Base-by-base conservation (phyloP, 2,888 invertebrate species). In the Xanthia icteritia region DNA sequence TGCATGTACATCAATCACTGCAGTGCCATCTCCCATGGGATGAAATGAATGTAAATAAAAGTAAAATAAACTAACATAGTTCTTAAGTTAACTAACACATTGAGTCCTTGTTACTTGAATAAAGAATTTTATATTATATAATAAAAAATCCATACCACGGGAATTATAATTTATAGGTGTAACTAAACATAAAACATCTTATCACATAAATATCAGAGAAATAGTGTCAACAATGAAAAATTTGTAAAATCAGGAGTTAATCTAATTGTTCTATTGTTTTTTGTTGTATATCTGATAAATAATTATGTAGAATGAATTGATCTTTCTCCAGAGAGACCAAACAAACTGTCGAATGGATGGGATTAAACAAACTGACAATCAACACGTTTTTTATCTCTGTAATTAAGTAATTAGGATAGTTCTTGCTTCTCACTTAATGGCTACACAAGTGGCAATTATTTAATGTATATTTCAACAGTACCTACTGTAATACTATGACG, bases 391-490 rank as follows among this genome's bases (percentile, higher is more conserved):
- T 48, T 20, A 58, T 23, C 20, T 61, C 27, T 60, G 20, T 42
- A 39, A 65, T 65, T 31, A 71, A 63, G 48, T 77, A 74, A 85
- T 74, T 61, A 72, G 54, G 11, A 61, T 31, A 72, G n/a, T 67
- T 77, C 39, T 64, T 73, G 74, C 78, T 82, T 56, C 78, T 60
- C 61, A 75, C 48, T 73, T 73, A 69, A 82, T 85, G 45, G 74
- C 27, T 67, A 13, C 56, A 73, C 68, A 82, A 48, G 27, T 74
- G 8, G 78, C 48, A 86, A 86, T 86, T 84, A 86, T 86, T 69
- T 75, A 65, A 61, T 84, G 74, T 15, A 73, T n/a, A 72, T 86
- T 86, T 73, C 86, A 48, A 61, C 74, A 75, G 61, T 45, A 31
- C 11, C 15, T 65, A 54, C 48, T 69, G 51, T 51, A 42, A 48